Conservation (phyloP, 2,113 vertebrate genomes). For the Microcebus tavaratra region DNA sequence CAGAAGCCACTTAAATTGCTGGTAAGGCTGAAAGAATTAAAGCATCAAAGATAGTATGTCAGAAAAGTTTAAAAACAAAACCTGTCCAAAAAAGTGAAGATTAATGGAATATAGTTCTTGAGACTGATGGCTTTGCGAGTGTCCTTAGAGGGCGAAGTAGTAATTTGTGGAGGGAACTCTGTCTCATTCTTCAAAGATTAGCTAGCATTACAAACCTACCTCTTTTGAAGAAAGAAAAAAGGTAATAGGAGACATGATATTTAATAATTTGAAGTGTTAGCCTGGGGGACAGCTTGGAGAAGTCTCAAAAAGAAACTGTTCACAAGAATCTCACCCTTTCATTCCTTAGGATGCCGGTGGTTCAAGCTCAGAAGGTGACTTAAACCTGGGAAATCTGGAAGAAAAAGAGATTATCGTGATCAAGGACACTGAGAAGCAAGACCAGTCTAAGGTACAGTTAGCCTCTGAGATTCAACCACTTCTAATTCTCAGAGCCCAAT, state of each 20-base stretch:
- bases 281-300: neutral
- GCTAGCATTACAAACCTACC: neutral
- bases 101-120: neutral
- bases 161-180: neutral
- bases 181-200: constrained; percentile 43
- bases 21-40: neutral
- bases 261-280: neutral
- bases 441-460: constrained; percentile 69
- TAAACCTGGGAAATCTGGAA: constrained; percentile 66
- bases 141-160: neutral
- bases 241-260: neutral
- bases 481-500: constrained; percentile 20
- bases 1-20: neutral
- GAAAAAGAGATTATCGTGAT: constrained; percentile 78
- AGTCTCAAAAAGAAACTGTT: constrained; percentile 31
- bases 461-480: neutral
- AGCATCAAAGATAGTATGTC: neutral
- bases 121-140: constrained; percentile 29
- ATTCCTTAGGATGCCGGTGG: constrained; percentile 57
- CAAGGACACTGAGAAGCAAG: constrained; percentile 73
- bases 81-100: neutral
- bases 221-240: neutral
- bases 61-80: neutral
- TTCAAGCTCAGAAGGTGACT: constrained; percentile 35
- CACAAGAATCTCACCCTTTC: constrained; percentile 14